Evolutionary conservation across 2,113 vertebrate genomes (phyloP), one percentile per base, ranked within the genome.

Genomic region (Peromyscus maniculatus): DNA sequence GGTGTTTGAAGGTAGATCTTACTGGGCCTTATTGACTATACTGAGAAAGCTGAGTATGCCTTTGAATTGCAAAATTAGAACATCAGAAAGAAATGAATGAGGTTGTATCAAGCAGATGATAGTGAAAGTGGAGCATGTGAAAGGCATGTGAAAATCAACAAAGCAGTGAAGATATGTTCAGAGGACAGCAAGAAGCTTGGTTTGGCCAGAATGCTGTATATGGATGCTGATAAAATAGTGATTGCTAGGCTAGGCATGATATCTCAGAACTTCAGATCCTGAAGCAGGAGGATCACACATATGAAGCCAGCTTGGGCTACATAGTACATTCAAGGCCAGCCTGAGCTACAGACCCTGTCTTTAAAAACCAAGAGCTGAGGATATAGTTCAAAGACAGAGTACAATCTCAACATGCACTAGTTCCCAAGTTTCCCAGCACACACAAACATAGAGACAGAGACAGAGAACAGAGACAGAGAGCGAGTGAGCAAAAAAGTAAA

Each of bases 61-160:
- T 59, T 72, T 89, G 49, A 94, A 80, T n/a, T 72, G 22, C 12
- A 93, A 89, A 97, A 89, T 72, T 86, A 87, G 59, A 95, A 21
- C 57, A 90, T 87, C 31, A 82, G 62, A 92, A 94, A 95, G 39
- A n/a, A 43, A 86, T 96, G 36, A 91, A 80, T 49, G 66, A 55
- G 39, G 22, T 6, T 88, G 69, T 83, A 91, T 67, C 52, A 91
- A 82, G 43, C 82, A 89, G 13, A 46, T 31, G 15, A 31, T 86
- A 36, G 26, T 86, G 77, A 87, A 43, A 72, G 19, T 72, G 22
- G 26, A 46, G n/a, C 16, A 33, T 55, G 26, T 95, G 90, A 74
- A 59, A 3, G 84, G n/a, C 36, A 66, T 87, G 72, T 71, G 77
- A 77, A 93, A 95, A 93, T 17, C 9, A 19, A 89, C 43, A 96